Conservation (phyloP, 2,113 vertebrate species). For the Xyrauchen texanus region DNA sequence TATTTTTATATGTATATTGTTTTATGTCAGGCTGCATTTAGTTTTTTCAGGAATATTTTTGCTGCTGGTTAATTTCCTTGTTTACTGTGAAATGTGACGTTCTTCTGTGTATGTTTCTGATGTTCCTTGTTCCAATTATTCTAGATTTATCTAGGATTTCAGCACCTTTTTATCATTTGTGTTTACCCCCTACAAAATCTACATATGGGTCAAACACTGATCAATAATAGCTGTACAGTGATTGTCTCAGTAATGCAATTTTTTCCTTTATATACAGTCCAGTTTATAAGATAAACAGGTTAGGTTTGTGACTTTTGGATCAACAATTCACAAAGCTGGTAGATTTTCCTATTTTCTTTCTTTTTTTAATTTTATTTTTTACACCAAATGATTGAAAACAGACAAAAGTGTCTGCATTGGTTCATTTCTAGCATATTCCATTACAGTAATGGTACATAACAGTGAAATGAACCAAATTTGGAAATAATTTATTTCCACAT, state of each 20-base stretch:
- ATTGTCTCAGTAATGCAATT: conserved; percentile 9
- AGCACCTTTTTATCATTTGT: conserved; percentile 16
- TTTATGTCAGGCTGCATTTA: conserved; percentile 32
- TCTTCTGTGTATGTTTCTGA: conserved; percentile 1
- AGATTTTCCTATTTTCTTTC: not conserved
- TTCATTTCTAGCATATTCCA: conserved; percentile 35
- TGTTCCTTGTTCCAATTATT: conserved; percentile 18
- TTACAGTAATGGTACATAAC: conserved; percentile 32
- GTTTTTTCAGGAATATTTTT: conserved; percentile 30
- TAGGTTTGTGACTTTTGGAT: conserved; percentile 19
- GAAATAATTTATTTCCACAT: conserved; percentile 29
- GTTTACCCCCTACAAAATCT: conserved; percentile 20
- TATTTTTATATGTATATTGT: conserved; percentile 32
- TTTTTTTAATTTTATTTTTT: not conserved
- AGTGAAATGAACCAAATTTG: conserved; percentile 33
- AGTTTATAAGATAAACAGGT: conserved; percentile 15
- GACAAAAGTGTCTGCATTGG: conserved; percentile 16
- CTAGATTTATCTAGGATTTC: conserved; percentile 15
- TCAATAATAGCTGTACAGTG: not conserved
- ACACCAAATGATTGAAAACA: not conserved
- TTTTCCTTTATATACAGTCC: not conserved
- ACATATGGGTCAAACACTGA: not conserved
- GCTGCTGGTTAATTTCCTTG: conserved; percentile 35
- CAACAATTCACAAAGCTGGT: not conserved
- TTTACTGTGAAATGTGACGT: conserved; percentile 28